phyloP scores from a whole-genome alignment of 1,140 invertebrate species.

The Saxidomus purpurata region DNA sequence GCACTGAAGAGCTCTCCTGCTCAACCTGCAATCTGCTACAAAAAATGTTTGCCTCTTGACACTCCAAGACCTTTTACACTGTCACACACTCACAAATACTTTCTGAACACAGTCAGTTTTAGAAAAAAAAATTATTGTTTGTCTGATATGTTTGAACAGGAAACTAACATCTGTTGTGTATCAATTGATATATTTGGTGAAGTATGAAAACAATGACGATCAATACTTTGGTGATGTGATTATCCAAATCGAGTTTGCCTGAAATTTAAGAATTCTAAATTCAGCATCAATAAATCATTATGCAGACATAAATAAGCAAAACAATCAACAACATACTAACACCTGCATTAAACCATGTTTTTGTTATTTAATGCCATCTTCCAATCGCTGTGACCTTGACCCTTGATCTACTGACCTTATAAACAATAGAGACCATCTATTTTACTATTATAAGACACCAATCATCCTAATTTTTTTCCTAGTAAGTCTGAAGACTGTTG shows the following conservation, averaged over 20 bases:
- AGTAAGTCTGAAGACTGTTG: too few species aligned
- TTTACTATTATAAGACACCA: too few species aligned
- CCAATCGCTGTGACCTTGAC: too few species aligned
- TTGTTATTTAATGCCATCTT: too few species aligned
- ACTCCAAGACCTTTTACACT: background rate
- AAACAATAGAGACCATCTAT: too few species aligned
- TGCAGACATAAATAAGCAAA: too few species aligned
- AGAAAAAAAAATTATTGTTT: conserved; percentile 25
- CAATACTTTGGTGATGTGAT: background rate
- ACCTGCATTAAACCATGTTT: too few species aligned
- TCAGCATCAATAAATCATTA: background rate
- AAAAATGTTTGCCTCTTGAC: background rate
- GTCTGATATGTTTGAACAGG: background rate
- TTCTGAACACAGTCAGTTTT: background rate
- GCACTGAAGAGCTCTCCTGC: background rate
- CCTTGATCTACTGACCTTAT: too few species aligned
- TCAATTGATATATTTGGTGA: background rate
- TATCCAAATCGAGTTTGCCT: background rate
- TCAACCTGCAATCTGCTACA: background rate
- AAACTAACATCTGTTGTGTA: background rate
- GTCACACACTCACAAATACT: background rate
- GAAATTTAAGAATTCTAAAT: background rate
- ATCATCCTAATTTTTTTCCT: too few species aligned
- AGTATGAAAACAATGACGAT: background rate
- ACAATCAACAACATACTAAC: too few species aligned